Base-by-base conservation (phyloP, 1,140 invertebrate genomes). In the Pissodes strobi region DNA sequence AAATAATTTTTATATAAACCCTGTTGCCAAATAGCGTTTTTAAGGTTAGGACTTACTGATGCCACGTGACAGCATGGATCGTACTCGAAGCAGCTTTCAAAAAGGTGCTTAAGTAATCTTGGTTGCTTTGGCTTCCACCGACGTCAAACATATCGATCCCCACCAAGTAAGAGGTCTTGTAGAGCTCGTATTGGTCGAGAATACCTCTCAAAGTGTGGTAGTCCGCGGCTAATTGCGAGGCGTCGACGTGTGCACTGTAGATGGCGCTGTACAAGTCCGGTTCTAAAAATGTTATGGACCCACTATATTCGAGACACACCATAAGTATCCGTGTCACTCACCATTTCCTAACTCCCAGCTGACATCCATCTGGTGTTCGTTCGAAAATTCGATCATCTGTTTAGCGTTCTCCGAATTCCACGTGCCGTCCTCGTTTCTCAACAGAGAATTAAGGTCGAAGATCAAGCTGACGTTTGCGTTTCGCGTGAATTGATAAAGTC, bases 311-410 rank as follows among this genome's bases (percentile, higher is more conserved):
- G 12, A 6, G 5, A 6, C 5, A 30, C 27, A 30, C 12, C 27
- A 30, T 6, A 58, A 15, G n/a, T n/a, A n/a, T n/a, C n/a, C n/a
- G n/a, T n/a, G n/a, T n/a, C n/a, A n/a, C 51, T 68, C 78, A 86
- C 85, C 89, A 83, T 91, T 91, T 68, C 89, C 89, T 30, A 91
- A 79, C 75, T 90, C 87, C 86, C 87, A 90, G 66, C 87, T 84
- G 2, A 87, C 67, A 52, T 82, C 70, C 71, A 82, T 79, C 17
- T 68, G 76, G 39, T 84, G 79, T 15, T 78, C 70, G 4, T 74
- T 56, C 63, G 85, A 84, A 75, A 86, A 89, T 52, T 81, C 65
- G 46, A 91, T 78, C 12, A 90, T 78, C 62, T 84, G 72, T 58
- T 77, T 74, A 12, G 87, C 86, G 81, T 90, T 90, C 9, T 75